These are phyloP conservation scores for Vombatus ursinus DNA, from an alignment of 2,113 vertebrate genomes.

Conservation along the genomic window DNA sequence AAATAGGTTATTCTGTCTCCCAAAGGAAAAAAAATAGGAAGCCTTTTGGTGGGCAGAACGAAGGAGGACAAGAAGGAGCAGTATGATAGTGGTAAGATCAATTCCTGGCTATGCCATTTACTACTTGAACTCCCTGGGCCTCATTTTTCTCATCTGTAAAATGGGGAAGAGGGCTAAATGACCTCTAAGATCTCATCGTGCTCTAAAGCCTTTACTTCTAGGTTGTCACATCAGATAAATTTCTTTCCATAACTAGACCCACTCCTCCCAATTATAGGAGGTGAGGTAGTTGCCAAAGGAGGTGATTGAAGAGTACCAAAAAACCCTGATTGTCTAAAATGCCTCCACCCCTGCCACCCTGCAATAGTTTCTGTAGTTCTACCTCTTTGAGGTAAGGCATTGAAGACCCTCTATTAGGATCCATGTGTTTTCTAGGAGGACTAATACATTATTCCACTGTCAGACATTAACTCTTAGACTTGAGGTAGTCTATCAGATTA, in stretches of 20 bases:
- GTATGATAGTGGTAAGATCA: background rate
- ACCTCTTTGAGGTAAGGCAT: background rate
- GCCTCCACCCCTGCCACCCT: background rate
- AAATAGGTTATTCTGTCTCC: conserved; percentile 65
- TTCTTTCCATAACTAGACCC: background rate
- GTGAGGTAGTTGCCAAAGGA: background rate
- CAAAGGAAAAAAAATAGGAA: conserved; percentile 47
- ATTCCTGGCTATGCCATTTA: background rate
- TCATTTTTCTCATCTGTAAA: background rate
- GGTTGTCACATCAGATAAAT: background rate
- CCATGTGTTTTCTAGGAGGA: background rate
- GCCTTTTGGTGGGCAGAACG: background rate
- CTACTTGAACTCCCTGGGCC: background rate
- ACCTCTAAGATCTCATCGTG: background rate
- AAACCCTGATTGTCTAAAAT: background rate
- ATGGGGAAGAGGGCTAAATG: background rate
- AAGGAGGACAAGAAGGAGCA: background rate
- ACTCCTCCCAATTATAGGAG: background rate
- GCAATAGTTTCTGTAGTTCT: background rate
- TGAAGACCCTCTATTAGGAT: background rate
- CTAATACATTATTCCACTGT: background rate
- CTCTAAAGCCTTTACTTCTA: background rate
- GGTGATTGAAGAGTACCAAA: background rate
- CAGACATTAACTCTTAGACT: background rate
- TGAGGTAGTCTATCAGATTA: background rate